phyloP scores from a whole-genome alignment of 2,797 vertebrate genomes.

The Knipowitschia caucasica region DNA sequence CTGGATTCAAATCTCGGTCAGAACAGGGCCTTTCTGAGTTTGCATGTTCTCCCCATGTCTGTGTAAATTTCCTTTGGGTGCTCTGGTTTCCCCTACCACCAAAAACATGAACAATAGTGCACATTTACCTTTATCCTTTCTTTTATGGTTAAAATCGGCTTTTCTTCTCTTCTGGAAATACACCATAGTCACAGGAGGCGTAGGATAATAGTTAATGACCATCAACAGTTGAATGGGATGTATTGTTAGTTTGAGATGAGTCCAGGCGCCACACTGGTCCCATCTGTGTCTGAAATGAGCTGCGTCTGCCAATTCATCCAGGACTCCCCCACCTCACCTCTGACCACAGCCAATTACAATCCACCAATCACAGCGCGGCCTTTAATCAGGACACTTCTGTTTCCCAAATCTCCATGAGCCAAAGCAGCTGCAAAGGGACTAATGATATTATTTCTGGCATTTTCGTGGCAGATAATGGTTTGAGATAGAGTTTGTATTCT shows the following conservation, averaged over 20 bases:
- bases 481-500: neutral
- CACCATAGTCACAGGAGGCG: neutral
- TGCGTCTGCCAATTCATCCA: conserved; percentile 30
- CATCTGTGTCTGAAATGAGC: conserved; percentile 58
- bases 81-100: no score
- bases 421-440: conserved; percentile 30
- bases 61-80: no score
- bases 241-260: neutral
- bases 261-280: conserved; percentile 26
- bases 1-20: no score
- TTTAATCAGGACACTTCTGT: conserved; percentile 42
- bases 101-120: no score
- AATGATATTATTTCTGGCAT: neutral
- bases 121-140: no score
- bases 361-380: conserved; percentile 37
- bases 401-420: conserved; percentile 40
- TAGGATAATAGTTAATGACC: neutral
- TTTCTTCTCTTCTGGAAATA: neutral
- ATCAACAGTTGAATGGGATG: accelerated
- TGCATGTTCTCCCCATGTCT: no score
- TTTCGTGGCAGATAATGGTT: neutral
- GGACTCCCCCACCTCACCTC: conserved; percentile 36
- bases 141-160: no score
- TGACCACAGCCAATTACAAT: conserved; percentile 60
- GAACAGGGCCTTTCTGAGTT: no score